Evolutionary conservation across 2,797 vertebrate genomes (phyloP), one percentile per base, ranked within the genome.

Genomic region (Pseudochromis fuscus): DNA sequence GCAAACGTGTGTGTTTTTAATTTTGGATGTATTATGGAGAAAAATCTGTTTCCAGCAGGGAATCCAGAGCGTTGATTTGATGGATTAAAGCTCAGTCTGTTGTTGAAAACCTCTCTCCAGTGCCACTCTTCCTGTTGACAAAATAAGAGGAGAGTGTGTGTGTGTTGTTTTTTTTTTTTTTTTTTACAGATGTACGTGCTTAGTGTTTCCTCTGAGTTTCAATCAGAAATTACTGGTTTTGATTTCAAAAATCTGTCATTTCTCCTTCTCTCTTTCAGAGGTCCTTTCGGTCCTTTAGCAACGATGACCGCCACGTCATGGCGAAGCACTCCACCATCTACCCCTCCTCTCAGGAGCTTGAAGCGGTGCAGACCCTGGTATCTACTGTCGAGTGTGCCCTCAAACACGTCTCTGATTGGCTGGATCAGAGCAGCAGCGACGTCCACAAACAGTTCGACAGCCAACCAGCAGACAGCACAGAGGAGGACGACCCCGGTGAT

Each of bases 221-320:
- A 62, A 75, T 42, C 56, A 30, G 10, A 61, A 30, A 12, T 8
- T 0, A n/a, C 13, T 11, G 7, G 12, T 25, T 48, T 12, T 18
- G 4, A 52, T 56, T 49, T 57, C 44, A 31, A 24, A 58, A 18
- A 15, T 49, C 13, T 21, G 12, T 21, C 9, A 6, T 42, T 51
- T 59, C 12, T 25, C 9, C 4, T 61, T 49, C 12, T 49, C n/a
- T 75, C 66, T 81, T 31, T 81, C 94, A 99, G 97, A 97, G 97
- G 96, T 98, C 97, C 76, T 98, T 97, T 91, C 96, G 97, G 82
- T 98, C 97, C 75, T 99, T 99, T 86, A 97, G 97, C 76, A 99
- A 99, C 4, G 98, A 99, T 91, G 98, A 99, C 94, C 97, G 98
- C 90, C 98, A 99, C 23, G 97, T 99, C 84, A 99, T 99, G 98